These are phyloP conservation scores for Dendropsophus ebraccatus DNA, from an alignment of 2,113 vertebrate genomes.

Conservation along the genomic window DNA sequence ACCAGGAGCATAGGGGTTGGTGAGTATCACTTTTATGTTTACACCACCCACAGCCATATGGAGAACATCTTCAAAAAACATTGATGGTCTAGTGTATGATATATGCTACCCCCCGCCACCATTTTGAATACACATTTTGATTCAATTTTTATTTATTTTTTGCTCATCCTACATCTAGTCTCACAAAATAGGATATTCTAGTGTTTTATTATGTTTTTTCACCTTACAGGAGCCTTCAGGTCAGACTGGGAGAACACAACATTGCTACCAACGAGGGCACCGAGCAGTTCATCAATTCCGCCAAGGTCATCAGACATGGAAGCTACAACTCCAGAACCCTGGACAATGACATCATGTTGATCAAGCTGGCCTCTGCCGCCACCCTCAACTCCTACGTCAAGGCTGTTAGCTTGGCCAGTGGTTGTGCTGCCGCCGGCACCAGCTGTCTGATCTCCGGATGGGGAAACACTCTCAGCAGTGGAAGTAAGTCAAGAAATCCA, in stretches of 20 bases:
- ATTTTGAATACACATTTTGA: too few relatives aligned
- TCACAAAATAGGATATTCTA: too few relatives aligned
- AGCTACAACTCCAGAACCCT: conserved; percentile 62
- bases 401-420: conserved; percentile 70
- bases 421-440: conserved; percentile 68
- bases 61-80: too few relatives aligned
- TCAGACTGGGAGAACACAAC: conserved; percentile 66
- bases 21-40: too few relatives aligned
- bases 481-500: conserved; percentile 62
- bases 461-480: conserved; percentile 73
- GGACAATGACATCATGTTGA: conserved; percentile 84
- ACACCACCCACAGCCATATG: too few relatives aligned
- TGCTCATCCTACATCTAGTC: too few relatives aligned
- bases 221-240: conserved; percentile 60
- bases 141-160: too few relatives aligned
- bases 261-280: conserved; percentile 19
- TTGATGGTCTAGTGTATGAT: too few relatives aligned
- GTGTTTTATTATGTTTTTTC: too few relatives aligned
- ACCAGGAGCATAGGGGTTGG: too few relatives aligned
- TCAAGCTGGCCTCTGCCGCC: conserved; percentile 72
- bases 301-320: conserved; percentile 64
- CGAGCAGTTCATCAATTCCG: conserved; percentile 61
- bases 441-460: conserved; percentile 75
- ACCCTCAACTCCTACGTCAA: conserved; percentile 68
- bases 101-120: too few relatives aligned